Percentiles rank a stretch among this genome's conserved stretches.
Evolutionary conservation across 2,113 vertebrate genomes (phyloP).

Genomic region (Oenanthe melanoleuca): DNA sequence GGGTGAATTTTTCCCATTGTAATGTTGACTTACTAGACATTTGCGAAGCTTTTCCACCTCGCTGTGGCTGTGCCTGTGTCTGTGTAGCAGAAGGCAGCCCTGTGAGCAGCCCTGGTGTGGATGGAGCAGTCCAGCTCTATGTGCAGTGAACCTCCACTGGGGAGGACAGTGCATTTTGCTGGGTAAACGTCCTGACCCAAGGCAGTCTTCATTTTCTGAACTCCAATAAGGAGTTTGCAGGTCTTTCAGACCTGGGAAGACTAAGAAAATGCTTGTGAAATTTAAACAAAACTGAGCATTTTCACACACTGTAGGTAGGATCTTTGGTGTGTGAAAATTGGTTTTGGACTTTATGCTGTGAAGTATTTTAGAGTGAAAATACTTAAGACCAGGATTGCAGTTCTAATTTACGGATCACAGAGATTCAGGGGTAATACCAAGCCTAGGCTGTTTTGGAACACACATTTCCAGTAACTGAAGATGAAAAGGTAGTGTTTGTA

Average conservation of each 20-base stretch:
- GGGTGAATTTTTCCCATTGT: slow-evolving; percentile 21
- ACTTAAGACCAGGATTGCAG: not conserved
- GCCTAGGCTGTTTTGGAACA: not conserved
- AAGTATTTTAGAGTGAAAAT: not conserved
- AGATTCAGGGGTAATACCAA: not conserved
- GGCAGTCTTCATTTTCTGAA: not conserved
- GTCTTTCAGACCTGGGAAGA: not conserved
- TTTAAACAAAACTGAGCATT: not conserved
- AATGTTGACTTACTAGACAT: not conserved
- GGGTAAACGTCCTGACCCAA: not conserved
- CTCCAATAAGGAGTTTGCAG: not conserved
- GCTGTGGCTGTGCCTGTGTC: not conserved
- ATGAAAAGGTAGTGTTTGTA: not conserved
- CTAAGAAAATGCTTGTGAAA: not conserved
- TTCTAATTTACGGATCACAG: not conserved
- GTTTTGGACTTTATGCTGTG: not conserved
- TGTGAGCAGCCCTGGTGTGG: accelerated
- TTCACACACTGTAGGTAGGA: accelerated
- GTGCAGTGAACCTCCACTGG: accelerated
- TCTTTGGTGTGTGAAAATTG: not conserved
- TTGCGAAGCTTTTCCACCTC: not conserved
- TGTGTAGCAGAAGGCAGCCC: not conserved
- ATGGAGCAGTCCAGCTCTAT: not conserved
- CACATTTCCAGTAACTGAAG: not conserved
- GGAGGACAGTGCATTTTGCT: not conserved